These are phyloP conservation scores for Lysandra bellargus DNA, from an alignment of 2,888 invertebrate genomes.

Conservation along the genomic window DNA sequence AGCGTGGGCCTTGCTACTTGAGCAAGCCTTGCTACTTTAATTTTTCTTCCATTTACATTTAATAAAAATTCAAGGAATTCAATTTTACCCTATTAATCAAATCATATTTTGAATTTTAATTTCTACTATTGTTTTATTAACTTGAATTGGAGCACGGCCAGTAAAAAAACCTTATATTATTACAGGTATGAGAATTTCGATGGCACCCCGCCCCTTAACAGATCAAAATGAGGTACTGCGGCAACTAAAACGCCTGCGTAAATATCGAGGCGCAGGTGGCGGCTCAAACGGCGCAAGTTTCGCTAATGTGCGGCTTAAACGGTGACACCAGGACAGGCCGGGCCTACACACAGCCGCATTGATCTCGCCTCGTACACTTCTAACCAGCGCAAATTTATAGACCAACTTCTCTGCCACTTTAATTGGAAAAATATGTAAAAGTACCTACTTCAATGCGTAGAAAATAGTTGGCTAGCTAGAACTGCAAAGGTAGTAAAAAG, in stretches of 20 bases:
- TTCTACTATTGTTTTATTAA: too few relatives aligned
- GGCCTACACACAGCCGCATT: slow-evolving; percentile 40
- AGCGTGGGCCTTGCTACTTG: too few relatives aligned
- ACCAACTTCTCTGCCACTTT: background rate
- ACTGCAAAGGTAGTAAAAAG: too few relatives aligned
- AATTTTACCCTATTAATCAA: too few relatives aligned
- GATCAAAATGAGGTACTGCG: background rate
- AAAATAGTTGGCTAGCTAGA: background rate
- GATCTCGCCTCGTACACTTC: slow-evolving; percentile 40
- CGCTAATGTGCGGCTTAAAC: slow-evolving; percentile 77
- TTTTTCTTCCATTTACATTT: too few relatives aligned
- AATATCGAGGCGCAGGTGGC: slow-evolving; percentile 68
- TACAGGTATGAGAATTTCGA: too few relatives aligned
- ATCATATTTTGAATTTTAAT: too few relatives aligned
- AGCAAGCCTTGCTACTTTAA: too few relatives aligned
- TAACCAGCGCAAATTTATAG: background rate
- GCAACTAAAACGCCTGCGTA: slow-evolving; percentile 60
- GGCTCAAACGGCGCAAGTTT: slow-evolving; percentile 73
- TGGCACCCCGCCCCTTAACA: too few relatives aligned
- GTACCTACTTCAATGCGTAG: background rate
- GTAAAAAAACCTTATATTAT: too few relatives aligned
- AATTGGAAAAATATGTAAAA: background rate
- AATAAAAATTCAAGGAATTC: too few relatives aligned
- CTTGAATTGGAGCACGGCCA: too few relatives aligned
- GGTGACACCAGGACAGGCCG: slow-evolving; percentile 62